Conservation (phyloP, 2,888 invertebrate species). For the Apeira syringaria region DNA sequence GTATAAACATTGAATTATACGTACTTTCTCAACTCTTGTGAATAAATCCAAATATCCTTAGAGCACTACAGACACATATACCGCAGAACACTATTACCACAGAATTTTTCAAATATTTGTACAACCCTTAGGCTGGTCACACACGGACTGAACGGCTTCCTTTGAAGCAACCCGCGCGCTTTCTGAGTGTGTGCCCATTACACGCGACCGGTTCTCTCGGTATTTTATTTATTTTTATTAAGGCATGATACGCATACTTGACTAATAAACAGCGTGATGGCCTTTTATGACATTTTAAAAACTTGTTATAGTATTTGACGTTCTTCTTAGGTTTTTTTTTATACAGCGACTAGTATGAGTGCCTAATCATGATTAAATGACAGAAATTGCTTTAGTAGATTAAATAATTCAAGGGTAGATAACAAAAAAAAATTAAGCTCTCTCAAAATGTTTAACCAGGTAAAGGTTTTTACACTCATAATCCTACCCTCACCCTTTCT, state of each 20-base stretch:
- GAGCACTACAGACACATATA: conserved; percentile 11
- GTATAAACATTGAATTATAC: no score
- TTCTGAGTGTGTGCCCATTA: conserved; percentile 49
- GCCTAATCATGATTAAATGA: no score
- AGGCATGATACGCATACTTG: neutral
- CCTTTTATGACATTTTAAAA: no score
- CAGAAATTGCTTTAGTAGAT: no score
- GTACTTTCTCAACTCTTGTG: no score
- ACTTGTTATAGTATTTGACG: neutral
- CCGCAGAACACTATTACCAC: conserved; percentile 9
- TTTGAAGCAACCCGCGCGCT: conserved; percentile 38
- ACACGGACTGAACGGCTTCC: conserved; percentile 51
- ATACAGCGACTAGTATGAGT: no score
- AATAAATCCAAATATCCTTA: conserved; percentile 14
- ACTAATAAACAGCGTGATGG: neutral
- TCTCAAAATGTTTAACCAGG: no score
- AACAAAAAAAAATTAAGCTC: no score
- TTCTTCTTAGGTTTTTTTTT: neutral
- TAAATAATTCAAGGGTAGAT: no score
- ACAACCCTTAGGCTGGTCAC: conserved; percentile 42
- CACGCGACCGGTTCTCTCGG: conserved; percentile 23
- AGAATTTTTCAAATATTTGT: conserved; percentile 26
- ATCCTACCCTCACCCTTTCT: no score
- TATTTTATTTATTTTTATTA: conserved; percentile 9
- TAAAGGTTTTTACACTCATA: no score